Base-by-base conservation (phyloP, 2,888 invertebrate genomes). In the Drosophila demipolita region DNA sequence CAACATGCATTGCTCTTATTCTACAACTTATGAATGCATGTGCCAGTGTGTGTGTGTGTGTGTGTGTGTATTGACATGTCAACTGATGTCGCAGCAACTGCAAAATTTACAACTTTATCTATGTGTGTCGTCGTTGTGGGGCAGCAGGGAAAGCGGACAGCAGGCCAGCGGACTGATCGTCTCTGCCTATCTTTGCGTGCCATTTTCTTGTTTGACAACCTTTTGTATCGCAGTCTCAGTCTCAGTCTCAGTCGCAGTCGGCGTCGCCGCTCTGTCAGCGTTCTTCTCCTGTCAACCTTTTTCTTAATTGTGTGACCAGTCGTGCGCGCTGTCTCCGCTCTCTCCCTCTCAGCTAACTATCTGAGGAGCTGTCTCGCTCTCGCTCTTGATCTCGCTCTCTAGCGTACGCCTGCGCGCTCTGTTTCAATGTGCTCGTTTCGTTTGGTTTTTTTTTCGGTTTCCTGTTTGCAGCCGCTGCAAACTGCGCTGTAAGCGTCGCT, bases 171-270 rank as follows among this genome's bases (percentile, higher is more conserved):
- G 36, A 36, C 52, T 53, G 67, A 66, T 64, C 67, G 66, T 54
- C 67, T 66, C 26, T 20, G 33, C 60, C 38, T 29, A 60, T 67
- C 38, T 71, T 73, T 73, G 86, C 85, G 90, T 89, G 86, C 86
- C 85, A 88, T 89, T 87, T 90, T 89, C 88, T 84, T 82, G 87
- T 84, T 87, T 87, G 86, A 88, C 87, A 87, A 89, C 87, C 85
- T 87, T 90, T 89, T 80, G 80, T 62, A 64, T 67, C 73, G 75
- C 66, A 40, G 55, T 29, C 55, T 26, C 26, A 42, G 76, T 29
- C 55, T 26, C 26, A 42, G 76, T 36, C 82, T 61, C 66, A 63
- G 67, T 40, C 59, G 53, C 7, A 36, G 75, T 42, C 80, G 66
- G 63, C 60, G 66, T 42, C 60, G 50, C 65, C n/a, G 77, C 68